Evolutionary conservation across 2,113 vertebrate genomes (phyloP).

Genomic region (Alectura lathami): DNA sequence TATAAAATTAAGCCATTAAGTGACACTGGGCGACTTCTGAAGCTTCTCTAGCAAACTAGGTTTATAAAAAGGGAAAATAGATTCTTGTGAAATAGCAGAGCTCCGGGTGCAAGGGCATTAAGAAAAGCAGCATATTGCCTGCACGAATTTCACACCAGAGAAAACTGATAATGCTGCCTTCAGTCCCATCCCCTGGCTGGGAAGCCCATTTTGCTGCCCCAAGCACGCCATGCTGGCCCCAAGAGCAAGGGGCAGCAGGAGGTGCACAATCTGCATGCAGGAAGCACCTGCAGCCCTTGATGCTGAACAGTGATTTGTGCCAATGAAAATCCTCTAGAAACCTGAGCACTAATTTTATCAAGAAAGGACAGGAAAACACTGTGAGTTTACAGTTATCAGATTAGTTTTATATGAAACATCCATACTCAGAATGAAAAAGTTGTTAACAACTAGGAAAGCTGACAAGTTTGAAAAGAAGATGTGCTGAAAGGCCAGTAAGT

Average conservation of each 20-base stretch:
- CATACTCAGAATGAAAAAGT: background rate
- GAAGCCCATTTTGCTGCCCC: background rate
- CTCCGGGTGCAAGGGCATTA: background rate
- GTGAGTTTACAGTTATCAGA: background rate
- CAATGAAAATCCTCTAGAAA: background rate
- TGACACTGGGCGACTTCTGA: background rate
- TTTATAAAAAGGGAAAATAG: background rate
- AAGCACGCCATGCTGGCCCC: fast-evolving
- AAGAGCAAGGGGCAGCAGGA: background rate
- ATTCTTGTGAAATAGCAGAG: background rate
- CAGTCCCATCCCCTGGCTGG: background rate
- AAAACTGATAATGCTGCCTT: background rate
- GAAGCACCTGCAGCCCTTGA: background rate
- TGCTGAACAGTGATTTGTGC: background rate
- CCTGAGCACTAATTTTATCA: background rate
- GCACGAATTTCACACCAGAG: background rate
- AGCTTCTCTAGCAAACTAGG: background rate
- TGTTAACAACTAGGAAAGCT: background rate
- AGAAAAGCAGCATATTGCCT: background rate
- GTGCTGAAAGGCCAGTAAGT: constrained; percentile 10
- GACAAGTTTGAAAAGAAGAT: background rate
- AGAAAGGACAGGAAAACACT: background rate
- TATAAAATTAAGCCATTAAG: background rate
- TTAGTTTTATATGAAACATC: background rate
- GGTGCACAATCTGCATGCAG: background rate